Conservation (phyloP, 2,797 vertebrate species). For the Malacoraja senta region DNA sequence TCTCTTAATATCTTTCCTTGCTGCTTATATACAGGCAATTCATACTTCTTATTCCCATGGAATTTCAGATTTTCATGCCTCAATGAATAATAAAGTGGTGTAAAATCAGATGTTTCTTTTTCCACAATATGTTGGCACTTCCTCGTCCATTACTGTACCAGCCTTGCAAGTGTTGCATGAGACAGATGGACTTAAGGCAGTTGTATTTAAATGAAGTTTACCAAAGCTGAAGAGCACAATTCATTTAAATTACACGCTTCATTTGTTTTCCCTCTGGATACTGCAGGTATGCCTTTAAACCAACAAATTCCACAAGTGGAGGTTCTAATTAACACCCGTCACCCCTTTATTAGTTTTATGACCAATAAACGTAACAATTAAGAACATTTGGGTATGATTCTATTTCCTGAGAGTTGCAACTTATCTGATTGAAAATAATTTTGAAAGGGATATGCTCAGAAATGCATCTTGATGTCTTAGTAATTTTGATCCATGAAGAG, state of each 20-base stretch:
- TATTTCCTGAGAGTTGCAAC: not conserved
- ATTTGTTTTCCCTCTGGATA: not conserved
- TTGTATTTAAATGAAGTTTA: conserved; percentile 27
- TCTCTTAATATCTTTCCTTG: not conserved
- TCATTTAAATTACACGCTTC: conserved; percentile 14
- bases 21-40: not conserved
- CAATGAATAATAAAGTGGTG: conserved; percentile 20
- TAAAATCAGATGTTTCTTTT: conserved; percentile 15
- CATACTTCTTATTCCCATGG: not conserved
- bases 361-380: not conserved
- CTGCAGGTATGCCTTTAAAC: not conserved
- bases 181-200: conserved; percentile 4
- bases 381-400: not conserved
- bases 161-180: not conserved
- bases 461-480: not conserved
- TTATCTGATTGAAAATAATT: not conserved
- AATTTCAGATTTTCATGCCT: conserved; percentile 31
- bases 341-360: not conserved
- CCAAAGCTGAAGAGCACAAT: not conserved
- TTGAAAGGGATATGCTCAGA: not conserved
- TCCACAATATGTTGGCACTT: conserved; percentile 13
- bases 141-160: not conserved
- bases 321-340: not conserved
- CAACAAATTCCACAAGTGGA: not conserved
- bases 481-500: not conserved